Evolutionary conservation across 2,888 invertebrate genomes (phyloP), one percentile per base, ranked within the genome.

Genomic region (Drosophila prolongata): DNA sequence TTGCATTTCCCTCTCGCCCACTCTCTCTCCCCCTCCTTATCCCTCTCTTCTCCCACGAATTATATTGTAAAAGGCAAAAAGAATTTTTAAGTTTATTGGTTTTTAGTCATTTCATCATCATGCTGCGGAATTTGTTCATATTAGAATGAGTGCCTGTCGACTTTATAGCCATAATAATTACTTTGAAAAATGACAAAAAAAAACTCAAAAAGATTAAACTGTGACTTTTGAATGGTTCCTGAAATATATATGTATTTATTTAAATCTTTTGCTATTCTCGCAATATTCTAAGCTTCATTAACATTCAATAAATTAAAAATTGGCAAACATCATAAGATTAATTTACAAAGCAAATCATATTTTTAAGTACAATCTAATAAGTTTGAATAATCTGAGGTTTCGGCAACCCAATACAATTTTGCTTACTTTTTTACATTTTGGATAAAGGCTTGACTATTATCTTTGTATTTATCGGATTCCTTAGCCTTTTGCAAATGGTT

Each of bases 21-120:
- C 62, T 52, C 50, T 38, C 19, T 19, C 35, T 14, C n/a, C 19
- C 40, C 19, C 47, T 24, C 13, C 27, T 30, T n/a, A 19, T 42
- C 30, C 27, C 16, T 50, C 37, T 44, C 49, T 35, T 42, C 54
- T 40, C n/a, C 40, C 42, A 27, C 57, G 38, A 68, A 37, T 44
- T 58, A 34, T 64, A 27, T 43, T 69, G 47, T 65, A 54, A 38
- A 67, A 43, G 55, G 55, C 66, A 13, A 47, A 37, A 10, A 49
- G 19, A 37, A 59, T 30, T 65, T 65, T 62, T 40, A 59, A 58
- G 47, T 49, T 62, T 62, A 60, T 62, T 65, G 53, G 65, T 65
- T 65, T 65, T 65, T 65, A 65, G 65, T 53, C 40, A 65, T 65
- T 66, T 66, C 54, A 66, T 66, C 53, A 66, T 66, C 53, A 4